A percentile compares a stretch with the other conserved stretches of the same genome.
phyloP scores from a whole-genome alignment of 2,113 vertebrate genomes.

The Xiphias gladius region DNA sequence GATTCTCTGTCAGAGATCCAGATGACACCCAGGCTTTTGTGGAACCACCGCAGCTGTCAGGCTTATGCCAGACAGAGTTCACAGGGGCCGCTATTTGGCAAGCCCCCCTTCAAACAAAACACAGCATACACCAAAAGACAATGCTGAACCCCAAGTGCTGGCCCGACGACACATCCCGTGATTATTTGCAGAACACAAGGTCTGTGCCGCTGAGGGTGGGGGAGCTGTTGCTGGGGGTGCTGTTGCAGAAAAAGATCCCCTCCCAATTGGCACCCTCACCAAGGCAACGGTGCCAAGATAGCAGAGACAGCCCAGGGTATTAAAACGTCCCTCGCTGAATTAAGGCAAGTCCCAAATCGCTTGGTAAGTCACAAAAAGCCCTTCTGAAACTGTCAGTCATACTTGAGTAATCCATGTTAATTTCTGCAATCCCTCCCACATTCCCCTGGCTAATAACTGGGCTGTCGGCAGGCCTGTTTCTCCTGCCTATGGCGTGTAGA shows the following conservation, averaged over 20 bases:
- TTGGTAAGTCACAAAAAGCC: slow-evolving; percentile 78
- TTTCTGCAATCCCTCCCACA: slow-evolving; percentile 78
- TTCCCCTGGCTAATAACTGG: slow-evolving; percentile 77
- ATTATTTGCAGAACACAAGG: slow-evolving; percentile 57
- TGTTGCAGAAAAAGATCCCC: slow-evolving; percentile 56
- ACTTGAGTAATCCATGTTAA: slow-evolving; percentile 82
- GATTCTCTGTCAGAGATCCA: slow-evolving; percentile 25
- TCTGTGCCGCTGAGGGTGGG: slow-evolving; percentile 27
- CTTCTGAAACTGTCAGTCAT: slow-evolving; percentile 83
- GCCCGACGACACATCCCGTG: slow-evolving; percentile 54
- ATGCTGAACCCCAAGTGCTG: slow-evolving; percentile 5
- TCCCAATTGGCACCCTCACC: slow-evolving; percentile 69
- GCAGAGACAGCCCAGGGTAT: slow-evolving; percentile 76
- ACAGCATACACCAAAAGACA: slow-evolving; percentile 5
- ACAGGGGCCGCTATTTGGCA: slow-evolving; percentile 21
- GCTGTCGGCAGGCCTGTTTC: slow-evolving; percentile 65
- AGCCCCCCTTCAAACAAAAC: slow-evolving; percentile 10
- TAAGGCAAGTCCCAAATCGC: slow-evolving; percentile 79
- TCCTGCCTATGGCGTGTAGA: slow-evolving; percentile 64
- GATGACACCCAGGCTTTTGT: slow-evolving; percentile 29
- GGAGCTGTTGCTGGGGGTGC: slow-evolving; percentile 45
- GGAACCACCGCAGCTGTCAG: slow-evolving; percentile 10
- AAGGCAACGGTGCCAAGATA: slow-evolving; percentile 69
- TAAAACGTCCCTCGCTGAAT: slow-evolving; percentile 77
- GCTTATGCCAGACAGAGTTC: slow-evolving; percentile 28